Base-by-base conservation (phyloP, 2,888 invertebrate genomes). In the Tetropium fuscum region DNA sequence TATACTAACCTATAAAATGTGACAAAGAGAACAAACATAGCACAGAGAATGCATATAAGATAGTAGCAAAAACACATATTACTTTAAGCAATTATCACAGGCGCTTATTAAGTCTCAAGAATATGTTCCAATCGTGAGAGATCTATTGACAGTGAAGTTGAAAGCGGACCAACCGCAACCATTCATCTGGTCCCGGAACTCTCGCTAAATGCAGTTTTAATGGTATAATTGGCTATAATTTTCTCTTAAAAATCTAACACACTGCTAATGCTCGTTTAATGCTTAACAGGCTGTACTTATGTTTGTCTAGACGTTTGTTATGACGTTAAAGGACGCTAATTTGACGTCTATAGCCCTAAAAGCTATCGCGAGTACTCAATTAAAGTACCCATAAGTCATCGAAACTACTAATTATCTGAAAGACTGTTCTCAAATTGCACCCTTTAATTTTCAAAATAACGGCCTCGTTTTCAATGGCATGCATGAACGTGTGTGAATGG, bases 311-410 rank as follows among this genome's bases (percentile, higher is more conserved):
- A 75, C 73, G 63, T 63, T 55, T 68, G 67, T 70, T 70, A 66
- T 74, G 75, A 76, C 77, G 73, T 74, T 77, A 77, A 75, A 66
- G 72, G 75, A 73, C 51, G 76, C 71, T 77, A 77, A 77, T 78
- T 77, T 77, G 77, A 77, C 78, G 75, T 76, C 70, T 73, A 71
- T 67, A 72, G 45, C 25, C 25, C 51, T 38, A 51, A 51, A 51
- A 25, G 44, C 38, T 11, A 18, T 18, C 10, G 22, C 40, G 40
- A 51, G 18, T 38, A 51, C 51, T 40, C 51, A 51, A 40, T 51
- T 51, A 51, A 27, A 48, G 38, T 38, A 38, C 27, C 51, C 51
- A 51, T 40, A 51, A 51, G 51, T 51, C 40, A 51, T 10, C 40
- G 51, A 10, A 51, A 51, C 51, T 40, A 13, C 25, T 51, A 51